Evolutionary conservation across 2,888 invertebrate genomes (phyloP).

Genomic region (Dynastes tityus): DNA sequence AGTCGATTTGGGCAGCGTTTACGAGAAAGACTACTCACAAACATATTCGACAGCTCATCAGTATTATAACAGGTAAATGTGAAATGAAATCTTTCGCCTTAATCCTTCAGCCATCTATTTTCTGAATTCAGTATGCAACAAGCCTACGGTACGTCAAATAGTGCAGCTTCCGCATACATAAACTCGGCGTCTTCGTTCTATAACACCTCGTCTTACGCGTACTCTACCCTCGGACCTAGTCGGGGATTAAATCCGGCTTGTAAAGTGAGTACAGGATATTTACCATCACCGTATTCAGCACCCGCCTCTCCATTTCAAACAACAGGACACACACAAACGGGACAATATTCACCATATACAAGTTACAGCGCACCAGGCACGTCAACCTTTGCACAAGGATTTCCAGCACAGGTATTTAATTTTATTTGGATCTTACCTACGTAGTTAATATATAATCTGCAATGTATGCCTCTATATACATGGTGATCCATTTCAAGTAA

Average conservation of each 20-base stretch:
- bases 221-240: constrained; percentile 69
- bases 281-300: constrained; percentile 67
- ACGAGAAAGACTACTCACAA: constrained; percentile 72
- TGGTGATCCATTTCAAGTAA: too few species aligned
- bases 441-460: background rate
- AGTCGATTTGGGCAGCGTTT: constrained; percentile 67
- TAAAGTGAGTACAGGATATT: constrained; percentile 74
- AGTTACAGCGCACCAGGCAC: constrained; percentile 72
- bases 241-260: constrained; percentile 71
- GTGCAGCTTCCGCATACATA: constrained; percentile 66
- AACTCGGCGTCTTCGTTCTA: constrained; percentile 66
- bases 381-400: constrained; percentile 73
- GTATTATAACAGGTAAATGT: constrained; percentile 80
- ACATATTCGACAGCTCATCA: constrained; percentile 78
- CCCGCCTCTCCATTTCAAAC: constrained; percentile 69
- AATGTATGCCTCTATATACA: too few species aligned
- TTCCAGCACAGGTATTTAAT: constrained; percentile 73
- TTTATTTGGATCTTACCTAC: constrained; percentile 20
- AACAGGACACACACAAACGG: constrained; percentile 71
- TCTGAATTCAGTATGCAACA: constrained; percentile 69
- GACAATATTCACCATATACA: constrained; percentile 71
- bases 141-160: constrained; percentile 68
- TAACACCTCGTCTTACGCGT: constrained; percentile 68
- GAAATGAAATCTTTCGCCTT: constrained; percentile 5
- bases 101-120: constrained; percentile 2